Percentiles rank a stretch among this genome's conserved stretches.
phyloP scores from a whole-genome alignment of 2,113 vertebrate genomes.

The Micromys minutus region DNA sequence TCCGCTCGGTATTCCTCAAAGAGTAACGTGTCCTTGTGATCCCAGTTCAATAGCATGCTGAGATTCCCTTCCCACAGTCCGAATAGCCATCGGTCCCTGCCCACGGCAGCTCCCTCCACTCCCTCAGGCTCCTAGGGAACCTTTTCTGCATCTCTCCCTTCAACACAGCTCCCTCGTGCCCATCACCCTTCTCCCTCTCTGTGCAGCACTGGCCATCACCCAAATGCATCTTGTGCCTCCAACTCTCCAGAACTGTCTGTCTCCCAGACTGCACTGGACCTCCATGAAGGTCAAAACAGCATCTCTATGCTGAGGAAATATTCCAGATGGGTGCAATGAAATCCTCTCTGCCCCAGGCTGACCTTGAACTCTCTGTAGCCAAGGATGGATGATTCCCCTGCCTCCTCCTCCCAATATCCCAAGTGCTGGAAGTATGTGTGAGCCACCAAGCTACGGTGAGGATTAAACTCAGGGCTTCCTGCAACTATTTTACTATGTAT shows the following conservation, averaged over 20 bases:
- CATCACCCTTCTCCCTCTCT: background rate
- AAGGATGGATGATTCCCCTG: background rate
- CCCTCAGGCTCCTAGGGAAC: background rate
- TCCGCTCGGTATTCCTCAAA: background rate
- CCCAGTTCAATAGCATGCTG: fast-evolving
- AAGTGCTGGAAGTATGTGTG: background rate
- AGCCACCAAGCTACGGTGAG: background rate
- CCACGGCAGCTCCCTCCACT: background rate
- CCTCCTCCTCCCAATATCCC: background rate
- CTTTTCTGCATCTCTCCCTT: background rate
- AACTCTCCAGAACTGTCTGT: background rate
- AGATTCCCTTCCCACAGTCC: fast-evolving
- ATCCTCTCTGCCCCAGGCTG: background rate
- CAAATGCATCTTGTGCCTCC: fast-evolving
- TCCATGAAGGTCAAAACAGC: background rate
- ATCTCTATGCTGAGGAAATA: background rate
- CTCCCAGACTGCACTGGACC: background rate
- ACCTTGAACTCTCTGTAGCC: background rate
- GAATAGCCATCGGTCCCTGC: too few relatives aligned
- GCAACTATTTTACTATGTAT: background rate
- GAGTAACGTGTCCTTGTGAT: background rate
- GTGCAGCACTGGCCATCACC: background rate
- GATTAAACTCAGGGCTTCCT: background rate
- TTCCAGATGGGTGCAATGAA: background rate
- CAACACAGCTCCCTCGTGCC: background rate